Evolutionary conservation across 2,888 invertebrate species (phyloP).

Genomic region (Osmoderma eremita): DNA sequence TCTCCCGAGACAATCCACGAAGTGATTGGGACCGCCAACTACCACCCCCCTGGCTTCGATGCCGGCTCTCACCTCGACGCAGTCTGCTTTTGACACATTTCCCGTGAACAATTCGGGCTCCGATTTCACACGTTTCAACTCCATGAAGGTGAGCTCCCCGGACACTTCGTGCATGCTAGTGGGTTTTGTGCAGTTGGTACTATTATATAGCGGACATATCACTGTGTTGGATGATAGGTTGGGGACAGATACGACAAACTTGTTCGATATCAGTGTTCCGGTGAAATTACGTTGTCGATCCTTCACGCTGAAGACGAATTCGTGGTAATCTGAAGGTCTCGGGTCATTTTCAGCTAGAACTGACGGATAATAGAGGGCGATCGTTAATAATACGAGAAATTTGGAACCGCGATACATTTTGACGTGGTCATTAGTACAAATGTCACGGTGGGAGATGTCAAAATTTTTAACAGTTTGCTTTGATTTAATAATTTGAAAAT

Average conservation of each 20-base stretch:
- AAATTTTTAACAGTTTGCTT: too few relatives aligned
- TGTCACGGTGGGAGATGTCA: too few relatives aligned
- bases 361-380: background rate
- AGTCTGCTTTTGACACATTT: background rate
- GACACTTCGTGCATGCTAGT: background rate
- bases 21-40: background rate
- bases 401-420: background rate
- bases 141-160: background rate
- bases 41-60: background rate
- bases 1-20: background rate
- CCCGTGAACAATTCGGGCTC: background rate
- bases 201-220: background rate
- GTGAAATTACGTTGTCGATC: background rate
- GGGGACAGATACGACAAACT: background rate
- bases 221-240: background rate
- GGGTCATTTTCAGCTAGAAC: background rate
- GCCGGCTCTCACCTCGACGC: background rate
- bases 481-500: too few relatives aligned
- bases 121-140: background rate
- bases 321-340: background rate
- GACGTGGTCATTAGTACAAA: background rate
- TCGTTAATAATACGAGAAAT: background rate
- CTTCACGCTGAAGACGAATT: conserved; percentile 3
- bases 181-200: background rate
- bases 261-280: conserved; percentile 11